Evolutionary conservation across 1,140 invertebrate genomes (phyloP).

Genomic region (Arctopsyche grandis): DNA sequence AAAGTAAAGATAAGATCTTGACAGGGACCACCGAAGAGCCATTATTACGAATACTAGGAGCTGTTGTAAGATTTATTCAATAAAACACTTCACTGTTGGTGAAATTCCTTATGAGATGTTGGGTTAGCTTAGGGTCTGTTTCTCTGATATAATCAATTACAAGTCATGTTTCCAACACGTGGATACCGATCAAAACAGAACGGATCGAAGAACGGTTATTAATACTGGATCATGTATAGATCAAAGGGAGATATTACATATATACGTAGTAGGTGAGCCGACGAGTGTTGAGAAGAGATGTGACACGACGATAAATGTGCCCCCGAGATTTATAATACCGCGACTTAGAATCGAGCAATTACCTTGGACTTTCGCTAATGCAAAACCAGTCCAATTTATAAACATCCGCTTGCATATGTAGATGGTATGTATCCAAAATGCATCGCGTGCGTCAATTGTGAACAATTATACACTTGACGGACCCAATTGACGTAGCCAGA

Average conservation of each 20-base stretch:
- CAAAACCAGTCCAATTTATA: neutral
- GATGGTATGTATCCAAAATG: neutral
- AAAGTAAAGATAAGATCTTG: constrained; percentile 33
- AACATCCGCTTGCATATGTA: neutral
- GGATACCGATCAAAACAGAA: constrained; percentile 28
- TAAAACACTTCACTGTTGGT: too few relatives aligned
- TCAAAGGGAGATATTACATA: neutral
- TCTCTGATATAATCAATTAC: constrained; percentile 29
- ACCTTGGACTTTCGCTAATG: constrained; percentile 5
- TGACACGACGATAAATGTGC: constrained; percentile 27
- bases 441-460: constrained; percentile 11
- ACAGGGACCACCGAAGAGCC: constrained; percentile 30
- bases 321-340: neutral
- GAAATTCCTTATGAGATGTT: too few relatives aligned
- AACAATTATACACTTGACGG: constrained; percentile 32
- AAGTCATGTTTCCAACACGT: neutral
- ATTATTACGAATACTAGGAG: too few relatives aligned
- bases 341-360: neutral
- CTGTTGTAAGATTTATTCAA: constrained; percentile 1
- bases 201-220: constrained; percentile 27
- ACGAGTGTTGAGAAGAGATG: neutral
- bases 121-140: neutral
- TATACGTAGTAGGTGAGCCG: neutral
- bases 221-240: constrained; percentile 10
- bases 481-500: neutral